These are phyloP conservation scores for Platalea minor DNA, from an alignment of 2,797 vertebrate species.

Conservation along the genomic window DNA sequence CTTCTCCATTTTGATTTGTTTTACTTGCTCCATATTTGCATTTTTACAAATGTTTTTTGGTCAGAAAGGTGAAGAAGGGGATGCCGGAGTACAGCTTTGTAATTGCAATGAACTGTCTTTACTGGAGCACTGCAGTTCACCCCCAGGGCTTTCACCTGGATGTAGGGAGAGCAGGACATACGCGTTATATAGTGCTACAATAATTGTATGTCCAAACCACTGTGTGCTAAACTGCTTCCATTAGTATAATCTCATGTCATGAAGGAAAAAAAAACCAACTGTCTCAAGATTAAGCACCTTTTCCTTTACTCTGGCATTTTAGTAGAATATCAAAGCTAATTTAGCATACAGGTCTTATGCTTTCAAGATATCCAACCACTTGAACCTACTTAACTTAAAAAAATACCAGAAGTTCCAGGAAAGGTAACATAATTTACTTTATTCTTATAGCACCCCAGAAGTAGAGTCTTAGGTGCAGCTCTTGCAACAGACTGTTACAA, in stretches of 20 bases:
- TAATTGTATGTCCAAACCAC: neutral
- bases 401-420: neutral
- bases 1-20: neutral
- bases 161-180: neutral
- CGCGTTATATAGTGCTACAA: neutral
- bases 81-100: neutral
- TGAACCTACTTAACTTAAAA: neutral
- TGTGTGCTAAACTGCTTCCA: neutral
- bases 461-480: neutral
- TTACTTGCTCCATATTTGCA: neutral
- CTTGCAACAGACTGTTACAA: neutral
- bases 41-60: neutral
- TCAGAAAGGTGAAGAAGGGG: neutral
- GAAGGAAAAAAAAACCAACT: neutral
- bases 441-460: neutral
- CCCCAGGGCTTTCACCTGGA: neutral
- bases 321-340: neutral
- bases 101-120: neutral
- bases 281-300: neutral
- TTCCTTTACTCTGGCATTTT: neutral
- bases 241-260: neutral
- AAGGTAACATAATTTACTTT: neutral
- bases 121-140: neutral
- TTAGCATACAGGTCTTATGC: neutral
- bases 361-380: neutral